Evolutionary conservation across 2,113 vertebrate genomes (phyloP).

Genomic region (Cathartes aura): DNA sequence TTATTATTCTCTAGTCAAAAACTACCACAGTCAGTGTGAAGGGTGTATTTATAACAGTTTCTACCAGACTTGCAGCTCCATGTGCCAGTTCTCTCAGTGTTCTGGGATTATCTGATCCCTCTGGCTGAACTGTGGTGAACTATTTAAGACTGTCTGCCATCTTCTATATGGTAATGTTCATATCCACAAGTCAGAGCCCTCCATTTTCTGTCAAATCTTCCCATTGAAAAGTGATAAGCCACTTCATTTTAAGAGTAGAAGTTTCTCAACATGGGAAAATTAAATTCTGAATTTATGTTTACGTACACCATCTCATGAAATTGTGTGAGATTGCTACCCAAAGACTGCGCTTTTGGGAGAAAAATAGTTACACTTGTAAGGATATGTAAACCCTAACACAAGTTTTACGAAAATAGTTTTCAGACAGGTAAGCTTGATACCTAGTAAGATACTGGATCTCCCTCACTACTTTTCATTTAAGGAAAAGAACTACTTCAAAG

Average conservation of each 20-base stretch:
- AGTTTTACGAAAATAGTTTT: background rate
- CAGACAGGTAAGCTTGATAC: background rate
- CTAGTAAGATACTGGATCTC: background rate
- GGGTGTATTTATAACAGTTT: constrained; percentile 13
- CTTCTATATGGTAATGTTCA: background rate
- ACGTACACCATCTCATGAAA: background rate
- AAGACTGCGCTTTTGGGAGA: background rate
- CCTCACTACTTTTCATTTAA: background rate
- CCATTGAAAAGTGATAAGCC: background rate
- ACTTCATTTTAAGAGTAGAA: background rate
- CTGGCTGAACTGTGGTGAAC: background rate
- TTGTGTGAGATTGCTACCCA: background rate
- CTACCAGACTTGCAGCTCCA: background rate
- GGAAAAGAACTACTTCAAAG: background rate
- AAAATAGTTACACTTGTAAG: background rate
- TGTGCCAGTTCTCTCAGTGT: background rate
- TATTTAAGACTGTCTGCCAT: background rate
- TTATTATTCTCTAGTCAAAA: constrained; percentile 66
- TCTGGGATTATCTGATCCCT: background rate
- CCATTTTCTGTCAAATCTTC: background rate
- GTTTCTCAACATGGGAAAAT: background rate
- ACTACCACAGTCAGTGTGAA: background rate
- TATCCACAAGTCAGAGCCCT: background rate
- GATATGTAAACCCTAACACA: background rate
- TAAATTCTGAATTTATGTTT: background rate